Conservation (phyloP, 2,797 vertebrate species). For the Gymnoscopelus microlampas region DNA sequence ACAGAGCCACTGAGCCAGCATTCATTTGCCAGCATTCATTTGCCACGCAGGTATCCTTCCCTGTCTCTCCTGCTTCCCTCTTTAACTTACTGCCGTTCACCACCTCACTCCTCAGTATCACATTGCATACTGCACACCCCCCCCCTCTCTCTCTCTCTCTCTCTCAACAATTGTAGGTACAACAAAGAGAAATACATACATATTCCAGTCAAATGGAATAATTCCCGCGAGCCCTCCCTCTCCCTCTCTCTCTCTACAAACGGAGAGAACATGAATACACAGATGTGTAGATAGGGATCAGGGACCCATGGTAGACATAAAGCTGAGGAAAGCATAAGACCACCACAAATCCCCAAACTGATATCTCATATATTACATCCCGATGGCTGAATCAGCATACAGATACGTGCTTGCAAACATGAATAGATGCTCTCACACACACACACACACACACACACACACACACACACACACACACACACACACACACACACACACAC, state of each 20-base stretch:
- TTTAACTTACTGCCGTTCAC: constrained; percentile 28
- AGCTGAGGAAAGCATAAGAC: constrained; percentile 14
- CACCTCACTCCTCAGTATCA: constrained; percentile 28
- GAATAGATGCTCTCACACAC: background rate
- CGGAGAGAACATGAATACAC: constrained; percentile 44
- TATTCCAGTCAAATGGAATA: too few relatives aligned
- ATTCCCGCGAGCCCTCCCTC: background rate
- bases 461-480: constrained; percentile 23
- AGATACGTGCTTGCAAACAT: too few relatives aligned
- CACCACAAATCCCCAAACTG: constrained; percentile 14
- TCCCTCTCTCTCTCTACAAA: constrained; percentile 9
- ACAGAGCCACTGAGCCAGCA: constrained; percentile 7
- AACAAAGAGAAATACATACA: too few relatives aligned
- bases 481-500: background rate
- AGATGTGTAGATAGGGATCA: background rate
- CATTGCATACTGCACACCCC: constrained; percentile 35
- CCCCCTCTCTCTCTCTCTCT: background rate
- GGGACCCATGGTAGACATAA: background rate
- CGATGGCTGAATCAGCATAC: constrained; percentile 8
- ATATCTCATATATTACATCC: constrained; percentile 16
- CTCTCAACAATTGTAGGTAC: constrained; percentile 25
- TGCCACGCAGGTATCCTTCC: constrained; percentile 16
- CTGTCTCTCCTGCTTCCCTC: constrained; percentile 12
- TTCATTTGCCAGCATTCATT: constrained; percentile 12
- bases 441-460: constrained; percentile 4